These are phyloP conservation scores for Agrotis ipsilon DNA, from an alignment of 2,888 invertebrate species.

Conservation along the genomic window DNA sequence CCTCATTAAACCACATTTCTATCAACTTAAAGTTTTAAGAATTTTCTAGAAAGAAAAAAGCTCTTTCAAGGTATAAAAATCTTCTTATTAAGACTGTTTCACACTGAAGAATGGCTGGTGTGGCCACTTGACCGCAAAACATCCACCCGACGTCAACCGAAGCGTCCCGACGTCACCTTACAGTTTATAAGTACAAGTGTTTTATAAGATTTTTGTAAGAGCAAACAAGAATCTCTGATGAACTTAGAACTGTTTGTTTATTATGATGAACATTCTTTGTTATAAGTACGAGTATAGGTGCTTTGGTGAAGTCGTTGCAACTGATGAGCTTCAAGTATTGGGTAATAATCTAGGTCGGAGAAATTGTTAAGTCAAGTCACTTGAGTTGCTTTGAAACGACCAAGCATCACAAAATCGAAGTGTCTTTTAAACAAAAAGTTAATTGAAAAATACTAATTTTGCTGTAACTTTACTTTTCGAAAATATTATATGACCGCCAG, in stretches of 20 bases:
- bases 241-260: slow-evolving; percentile 8
- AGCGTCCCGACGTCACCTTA: not conserved
- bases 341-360: not conserved
- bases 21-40: not conserved
- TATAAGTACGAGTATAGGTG: not conserved
- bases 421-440: too few relatives aligned
- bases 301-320: not conserved
- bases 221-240: slow-evolving; percentile 23
- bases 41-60: not conserved
- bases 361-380: too few relatives aligned
- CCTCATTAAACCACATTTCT: too few relatives aligned
- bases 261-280: not conserved
- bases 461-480: too few relatives aligned
- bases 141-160: not conserved
- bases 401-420: too few relatives aligned
- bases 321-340: not conserved
- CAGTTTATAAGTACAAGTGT: slow-evolving; percentile 28
- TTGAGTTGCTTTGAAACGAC: too few relatives aligned
- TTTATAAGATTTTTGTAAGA: slow-evolving; percentile 20
- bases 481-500: too few relatives aligned
- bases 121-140: slow-evolving; percentile 52
- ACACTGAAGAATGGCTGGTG: slow-evolving; percentile 26
- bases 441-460: too few relatives aligned
- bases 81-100: slow-evolving; percentile 18
- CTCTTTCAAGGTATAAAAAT: not conserved